These are phyloP conservation scores for Eurystomus gularis DNA, from an alignment of 2,113 vertebrate genomes.

Conservation along the genomic window DNA sequence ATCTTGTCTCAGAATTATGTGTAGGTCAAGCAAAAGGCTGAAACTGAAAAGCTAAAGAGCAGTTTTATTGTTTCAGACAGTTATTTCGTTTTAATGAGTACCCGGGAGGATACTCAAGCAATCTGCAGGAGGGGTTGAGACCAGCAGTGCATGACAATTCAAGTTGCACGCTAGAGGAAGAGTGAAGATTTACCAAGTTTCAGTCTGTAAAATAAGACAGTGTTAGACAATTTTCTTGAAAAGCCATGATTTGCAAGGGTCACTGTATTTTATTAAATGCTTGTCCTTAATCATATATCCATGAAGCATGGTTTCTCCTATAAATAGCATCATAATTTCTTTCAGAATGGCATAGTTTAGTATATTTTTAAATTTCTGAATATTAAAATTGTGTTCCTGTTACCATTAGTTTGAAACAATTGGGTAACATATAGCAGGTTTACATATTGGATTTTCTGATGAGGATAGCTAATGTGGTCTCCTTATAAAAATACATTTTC, in stretches of 20 bases:
- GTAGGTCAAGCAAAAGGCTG: background rate
- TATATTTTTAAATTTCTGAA: background rate
- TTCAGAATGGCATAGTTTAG: background rate
- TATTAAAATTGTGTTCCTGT: background rate
- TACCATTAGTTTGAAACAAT: background rate
- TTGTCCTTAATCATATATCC: background rate
- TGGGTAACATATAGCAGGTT: background rate
- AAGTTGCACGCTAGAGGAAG: background rate
- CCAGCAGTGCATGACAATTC: background rate
- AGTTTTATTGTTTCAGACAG: background rate
- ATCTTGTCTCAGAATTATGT: background rate
- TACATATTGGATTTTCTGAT: background rate
- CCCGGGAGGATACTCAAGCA: background rate
- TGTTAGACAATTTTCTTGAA: background rate
- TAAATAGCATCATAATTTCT: background rate
- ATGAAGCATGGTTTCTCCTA: background rate
- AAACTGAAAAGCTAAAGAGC: background rate
- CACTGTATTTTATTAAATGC: background rate
- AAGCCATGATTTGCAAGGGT: background rate
- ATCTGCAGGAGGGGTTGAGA: background rate
- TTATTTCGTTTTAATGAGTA: conserved; percentile 35
- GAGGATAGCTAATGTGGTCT: background rate
- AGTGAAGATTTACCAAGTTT: background rate
- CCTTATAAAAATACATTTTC: background rate
- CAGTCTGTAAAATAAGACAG: background rate